Evolutionary conservation across 2,113 vertebrate genomes (phyloP).

Genomic region (Furnarius figulus): DNA sequence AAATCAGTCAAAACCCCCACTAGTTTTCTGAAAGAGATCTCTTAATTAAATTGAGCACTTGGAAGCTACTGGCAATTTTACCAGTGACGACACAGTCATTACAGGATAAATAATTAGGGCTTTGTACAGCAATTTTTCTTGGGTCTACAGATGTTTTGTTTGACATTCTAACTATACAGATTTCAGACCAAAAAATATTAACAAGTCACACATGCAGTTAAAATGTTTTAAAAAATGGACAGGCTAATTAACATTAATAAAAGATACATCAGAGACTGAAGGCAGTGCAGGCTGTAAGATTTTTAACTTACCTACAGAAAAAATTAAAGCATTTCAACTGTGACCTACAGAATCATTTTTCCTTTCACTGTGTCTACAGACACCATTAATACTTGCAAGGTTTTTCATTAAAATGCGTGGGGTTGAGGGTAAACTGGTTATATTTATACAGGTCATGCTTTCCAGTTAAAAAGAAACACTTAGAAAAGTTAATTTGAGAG

Average conservation of each 20-base stretch:
- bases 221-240: background rate
- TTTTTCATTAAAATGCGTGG: conserved; percentile 8
- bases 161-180: background rate
- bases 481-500: background rate
- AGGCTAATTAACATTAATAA: background rate
- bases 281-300: background rate
- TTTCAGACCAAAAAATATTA: background rate
- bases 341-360: background rate
- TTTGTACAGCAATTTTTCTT: background rate
- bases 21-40: background rate
- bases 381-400: background rate
- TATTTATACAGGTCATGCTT: conserved; percentile 1
- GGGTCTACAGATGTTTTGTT: background rate
- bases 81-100: background rate
- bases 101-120: conserved; percentile 8
- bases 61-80: background rate
- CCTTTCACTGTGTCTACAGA: background rate
- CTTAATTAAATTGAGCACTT: background rate
- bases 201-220: background rate
- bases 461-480: conserved; percentile 30
- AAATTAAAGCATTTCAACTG: background rate
- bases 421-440: background rate
- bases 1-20: background rate
- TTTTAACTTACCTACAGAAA: background rate
- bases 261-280: background rate